Conservation (phyloP, 1,140 invertebrate species). For the Pseudomyrmex flavicornis region DNA sequence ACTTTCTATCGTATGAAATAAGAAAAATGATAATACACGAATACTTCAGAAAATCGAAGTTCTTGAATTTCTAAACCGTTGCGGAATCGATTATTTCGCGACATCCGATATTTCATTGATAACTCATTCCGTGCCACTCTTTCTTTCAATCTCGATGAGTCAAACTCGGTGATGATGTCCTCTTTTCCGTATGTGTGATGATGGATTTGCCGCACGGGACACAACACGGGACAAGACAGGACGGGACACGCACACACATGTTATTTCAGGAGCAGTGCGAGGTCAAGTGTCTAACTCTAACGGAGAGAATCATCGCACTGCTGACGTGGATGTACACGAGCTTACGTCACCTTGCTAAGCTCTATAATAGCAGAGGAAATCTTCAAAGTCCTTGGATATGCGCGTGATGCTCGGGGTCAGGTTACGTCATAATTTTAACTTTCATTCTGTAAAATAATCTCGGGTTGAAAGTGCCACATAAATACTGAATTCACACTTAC, state of each 20-base stretch:
- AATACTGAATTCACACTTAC: neutral
- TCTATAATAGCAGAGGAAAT: neutral
- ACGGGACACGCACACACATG: conserved; percentile 21
- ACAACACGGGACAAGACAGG: neutral
- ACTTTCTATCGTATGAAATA: neutral
- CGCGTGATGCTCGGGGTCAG: conserved; percentile 2
- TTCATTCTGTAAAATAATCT: conserved; percentile 21
- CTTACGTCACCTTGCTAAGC: conserved; percentile 44
- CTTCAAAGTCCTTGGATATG: neutral
- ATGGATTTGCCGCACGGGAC: conserved; percentile 37
- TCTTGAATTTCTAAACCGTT: neutral
- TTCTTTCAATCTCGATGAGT: neutral
- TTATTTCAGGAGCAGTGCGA: conserved; percentile 45
- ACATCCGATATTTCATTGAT: conserved; percentile 70
- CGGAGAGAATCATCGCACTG: conserved; percentile 51
- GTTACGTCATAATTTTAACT: conserved; percentile 30
- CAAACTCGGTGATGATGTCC: conserved; percentile 27
- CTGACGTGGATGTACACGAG: conserved; percentile 42
- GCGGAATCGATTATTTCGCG: neutral
- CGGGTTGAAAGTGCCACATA: neutral
- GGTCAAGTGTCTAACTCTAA: conserved; percentile 61
- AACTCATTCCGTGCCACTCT: conserved; percentile 48
- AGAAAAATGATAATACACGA: neutral
- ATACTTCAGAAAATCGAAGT: neutral
- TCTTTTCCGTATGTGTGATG: conserved; percentile 1